These are phyloP conservation scores for Porphyrio hochstetteri DNA, from an alignment of 2,113 vertebrate genomes.

Conservation along the genomic window DNA sequence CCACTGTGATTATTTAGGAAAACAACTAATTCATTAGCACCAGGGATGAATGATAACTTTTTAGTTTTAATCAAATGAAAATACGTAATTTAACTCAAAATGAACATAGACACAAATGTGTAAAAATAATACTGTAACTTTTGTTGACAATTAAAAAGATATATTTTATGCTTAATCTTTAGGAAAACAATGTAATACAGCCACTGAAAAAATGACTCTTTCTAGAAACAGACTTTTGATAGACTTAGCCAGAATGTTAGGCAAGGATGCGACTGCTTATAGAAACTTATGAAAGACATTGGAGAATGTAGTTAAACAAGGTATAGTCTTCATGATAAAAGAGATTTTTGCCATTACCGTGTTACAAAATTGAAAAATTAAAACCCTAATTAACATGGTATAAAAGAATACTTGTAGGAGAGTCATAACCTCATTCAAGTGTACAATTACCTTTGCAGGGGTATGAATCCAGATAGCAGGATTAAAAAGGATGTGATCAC, in stretches of 20 bases:
- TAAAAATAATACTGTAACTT: not conserved
- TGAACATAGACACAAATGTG: not conserved
- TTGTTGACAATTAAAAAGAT: not conserved
- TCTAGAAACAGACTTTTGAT: not conserved
- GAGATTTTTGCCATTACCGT: not conserved
- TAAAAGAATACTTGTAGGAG: not conserved
- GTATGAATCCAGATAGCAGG: conserved; percentile 99
- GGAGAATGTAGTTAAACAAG: not conserved
- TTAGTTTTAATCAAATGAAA: not conserved
- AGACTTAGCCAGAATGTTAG: not conserved
- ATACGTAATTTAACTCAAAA: not conserved
- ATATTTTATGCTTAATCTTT: not conserved
- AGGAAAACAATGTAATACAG: not conserved
- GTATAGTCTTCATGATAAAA: not conserved
- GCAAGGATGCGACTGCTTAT: not conserved
- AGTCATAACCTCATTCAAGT: not conserved
- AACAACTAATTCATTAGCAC: not conserved
- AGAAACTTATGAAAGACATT: not conserved
- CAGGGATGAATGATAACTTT: rapidly evolving
- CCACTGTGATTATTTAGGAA: not conserved
- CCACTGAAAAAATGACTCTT: not conserved
- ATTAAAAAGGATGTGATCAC: conserved; percentile 98
- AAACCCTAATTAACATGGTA: not conserved
- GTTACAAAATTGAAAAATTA: not conserved
- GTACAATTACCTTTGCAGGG: conserved; percentile 88